A percentile compares a stretch with the other conserved stretches of the same genome.
These are phyloP conservation scores for Hyles vespertilio DNA, from an alignment of 1,140 invertebrate genomes.

Conservation along the genomic window DNA sequence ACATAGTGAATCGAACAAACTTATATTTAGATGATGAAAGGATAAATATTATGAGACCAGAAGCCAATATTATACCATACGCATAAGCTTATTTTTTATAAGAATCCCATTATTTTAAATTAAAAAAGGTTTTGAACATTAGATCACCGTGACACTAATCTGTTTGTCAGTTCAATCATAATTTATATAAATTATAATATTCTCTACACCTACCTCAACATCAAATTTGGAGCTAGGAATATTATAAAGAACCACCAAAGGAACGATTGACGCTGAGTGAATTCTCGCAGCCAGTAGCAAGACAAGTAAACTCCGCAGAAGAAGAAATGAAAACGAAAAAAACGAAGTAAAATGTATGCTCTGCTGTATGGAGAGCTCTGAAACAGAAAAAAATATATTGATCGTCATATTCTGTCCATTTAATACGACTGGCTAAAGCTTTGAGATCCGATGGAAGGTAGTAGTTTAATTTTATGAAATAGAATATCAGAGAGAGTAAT, in stretches of 20 bases:
- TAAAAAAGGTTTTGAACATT: too few species aligned
- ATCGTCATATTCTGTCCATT: too few species aligned
- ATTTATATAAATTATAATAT: too few species aligned
- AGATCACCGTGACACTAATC: too few species aligned
- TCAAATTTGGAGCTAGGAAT: conserved; percentile 76
- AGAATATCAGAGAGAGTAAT: neutral
- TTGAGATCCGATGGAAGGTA: neutral
- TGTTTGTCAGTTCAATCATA: too few species aligned
- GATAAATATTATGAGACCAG: too few species aligned
- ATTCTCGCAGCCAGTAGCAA: conserved; percentile 34
- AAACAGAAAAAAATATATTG: neutral
- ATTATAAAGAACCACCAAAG: conserved; percentile 75
- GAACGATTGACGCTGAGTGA: conserved; percentile 58
- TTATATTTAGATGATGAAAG: too few species aligned
- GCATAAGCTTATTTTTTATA: too few species aligned
- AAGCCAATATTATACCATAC: too few species aligned
- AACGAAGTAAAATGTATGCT: conserved; percentile 33
- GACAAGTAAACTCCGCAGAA: conserved; percentile 27
- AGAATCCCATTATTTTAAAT: too few species aligned
- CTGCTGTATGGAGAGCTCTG: conserved; percentile 9
- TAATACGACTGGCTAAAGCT: too few species aligned
- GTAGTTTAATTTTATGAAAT: neutral
- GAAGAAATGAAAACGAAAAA: conserved; percentile 35
- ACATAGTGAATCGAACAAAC: too few species aligned
- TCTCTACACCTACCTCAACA: conserved; percentile 71